Evolutionary conservation across 1,140 invertebrate genomes (phyloP).

Genomic region (Episyrphus balteatus): DNA sequence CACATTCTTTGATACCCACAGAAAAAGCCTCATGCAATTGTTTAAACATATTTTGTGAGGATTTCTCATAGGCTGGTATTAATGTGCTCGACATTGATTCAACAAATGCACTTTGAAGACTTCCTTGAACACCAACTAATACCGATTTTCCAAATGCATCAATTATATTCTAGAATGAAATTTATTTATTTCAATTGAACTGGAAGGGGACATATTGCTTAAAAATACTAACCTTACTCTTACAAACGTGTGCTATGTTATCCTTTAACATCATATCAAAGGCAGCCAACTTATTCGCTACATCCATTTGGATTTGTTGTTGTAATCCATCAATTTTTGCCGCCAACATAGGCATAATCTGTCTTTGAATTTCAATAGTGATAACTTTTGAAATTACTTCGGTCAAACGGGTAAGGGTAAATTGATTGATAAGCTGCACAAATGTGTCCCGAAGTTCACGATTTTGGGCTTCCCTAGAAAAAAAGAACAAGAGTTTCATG

Average conservation of each 20-base stretch:
- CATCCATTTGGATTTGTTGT: conserved; percentile 55
- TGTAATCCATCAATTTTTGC: conserved; percentile 53
- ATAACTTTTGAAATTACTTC: conserved; percentile 38
- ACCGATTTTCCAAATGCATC: conserved; percentile 57
- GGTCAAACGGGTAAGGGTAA: conserved; percentile 36
- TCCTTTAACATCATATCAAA: conserved; percentile 65
- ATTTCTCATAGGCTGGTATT: conserved; percentile 74
- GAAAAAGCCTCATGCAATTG: conserved; percentile 81
- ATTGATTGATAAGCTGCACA: conserved; percentile 32
- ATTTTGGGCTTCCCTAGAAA: conserved; percentile 24
- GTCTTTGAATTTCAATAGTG: conserved; percentile 37
- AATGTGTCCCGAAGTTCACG: conserved; percentile 41
- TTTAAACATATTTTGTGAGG: conserved; percentile 71
- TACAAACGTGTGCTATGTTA: conserved; percentile 64
- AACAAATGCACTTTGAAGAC: conserved; percentile 43
- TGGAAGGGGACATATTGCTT: background rate
- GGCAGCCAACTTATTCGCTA: conserved; percentile 55
- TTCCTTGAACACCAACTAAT: conserved; percentile 43
- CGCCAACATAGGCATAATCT: conserved; percentile 43
- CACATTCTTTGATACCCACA: conserved; percentile 79
- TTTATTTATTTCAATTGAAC: background rate
- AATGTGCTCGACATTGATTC: conserved; percentile 58
- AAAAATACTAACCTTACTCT: conserved; percentile 49
- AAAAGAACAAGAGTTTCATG: background rate
- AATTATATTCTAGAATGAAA: conserved; percentile 47